Percentiles rank a stretch among this genome's conserved stretches.
Conservation (phyloP, 2,888 invertebrate species). For the Campoplex capitator region DNA sequence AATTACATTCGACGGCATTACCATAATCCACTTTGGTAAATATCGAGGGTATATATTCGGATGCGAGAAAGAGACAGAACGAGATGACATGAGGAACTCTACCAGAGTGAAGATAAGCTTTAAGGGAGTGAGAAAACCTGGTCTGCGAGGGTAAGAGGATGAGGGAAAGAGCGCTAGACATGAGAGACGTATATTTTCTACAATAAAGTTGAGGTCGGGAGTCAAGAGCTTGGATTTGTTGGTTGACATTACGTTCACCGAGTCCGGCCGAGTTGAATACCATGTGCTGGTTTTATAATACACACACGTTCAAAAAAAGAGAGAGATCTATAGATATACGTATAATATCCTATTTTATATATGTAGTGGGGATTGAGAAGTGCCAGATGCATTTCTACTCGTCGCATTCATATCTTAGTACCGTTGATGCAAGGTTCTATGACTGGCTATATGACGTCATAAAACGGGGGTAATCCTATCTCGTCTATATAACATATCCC, state of each 20-base stretch:
- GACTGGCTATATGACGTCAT: conserved; percentile 74
- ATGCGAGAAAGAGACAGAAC: neutral
- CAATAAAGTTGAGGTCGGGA: conserved; percentile 24
- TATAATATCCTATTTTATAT: conserved; percentile 10
- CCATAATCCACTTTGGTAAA: conserved; percentile 73
- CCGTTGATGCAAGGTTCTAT: conserved; percentile 41
- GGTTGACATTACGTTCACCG: conserved; percentile 3
- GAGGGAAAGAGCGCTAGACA: neutral
- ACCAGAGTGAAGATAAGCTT: neutral
- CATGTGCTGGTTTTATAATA: conserved; percentile 62
- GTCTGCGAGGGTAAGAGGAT: neutral
- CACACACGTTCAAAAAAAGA: conserved; percentile 69
- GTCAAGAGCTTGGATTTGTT: conserved; percentile 14
- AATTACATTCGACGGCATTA: conserved; percentile 73
- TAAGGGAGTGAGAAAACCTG: neutral
- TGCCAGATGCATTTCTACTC: conserved; percentile 59
- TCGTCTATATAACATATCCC: conserved; percentile 46
- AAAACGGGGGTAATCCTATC: conserved; percentile 77
- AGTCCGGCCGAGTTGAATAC: conserved; percentile 21
- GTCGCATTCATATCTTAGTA: conserved; percentile 73
- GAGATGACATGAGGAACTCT: neutral
- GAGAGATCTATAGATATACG: conserved; percentile 66
- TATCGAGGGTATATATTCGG: neutral
- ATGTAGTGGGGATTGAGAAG: conserved; percentile 37
- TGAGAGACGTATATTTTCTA: neutral